These are phyloP conservation scores for Parnassius smintheus DNA, from an alignment of 2,888 invertebrate genomes.

Conservation along the genomic window DNA sequence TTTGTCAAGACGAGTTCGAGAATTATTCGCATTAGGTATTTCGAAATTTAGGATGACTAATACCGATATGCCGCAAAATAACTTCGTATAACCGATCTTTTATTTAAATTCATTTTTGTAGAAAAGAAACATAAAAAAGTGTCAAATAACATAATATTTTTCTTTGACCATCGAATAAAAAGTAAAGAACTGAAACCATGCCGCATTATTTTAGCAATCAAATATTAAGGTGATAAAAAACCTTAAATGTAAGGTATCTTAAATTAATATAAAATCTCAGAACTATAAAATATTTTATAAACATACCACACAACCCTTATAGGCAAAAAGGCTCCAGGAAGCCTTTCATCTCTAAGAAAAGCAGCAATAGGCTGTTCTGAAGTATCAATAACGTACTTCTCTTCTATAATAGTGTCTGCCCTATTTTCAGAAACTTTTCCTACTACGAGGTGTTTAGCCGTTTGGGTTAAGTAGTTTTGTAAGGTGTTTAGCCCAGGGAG, in stretches of 20 bases:
- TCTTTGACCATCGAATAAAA: no score
- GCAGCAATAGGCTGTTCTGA: constrained; percentile 99
- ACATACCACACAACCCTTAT: constrained; percentile 16
- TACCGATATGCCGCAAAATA: background rate
- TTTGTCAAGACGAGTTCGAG: constrained; percentile 22
- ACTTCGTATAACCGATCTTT: no score
- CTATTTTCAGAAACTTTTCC: constrained; percentile 93
- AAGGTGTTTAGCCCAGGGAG: no score
- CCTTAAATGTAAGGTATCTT: background rate
- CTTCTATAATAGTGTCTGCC: constrained; percentile 91
- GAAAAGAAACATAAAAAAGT: no score
- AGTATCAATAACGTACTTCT: constrained; percentile 99
- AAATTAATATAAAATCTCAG: background rate
- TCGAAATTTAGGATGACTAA: constrained; percentile 14
- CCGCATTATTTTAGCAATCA: no score
- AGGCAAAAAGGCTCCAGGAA: constrained; percentile 91
- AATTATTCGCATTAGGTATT: constrained; percentile 30
- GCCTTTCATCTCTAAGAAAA: constrained; percentile 98
- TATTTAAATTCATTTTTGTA: no score
- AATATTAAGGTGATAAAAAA: no score
- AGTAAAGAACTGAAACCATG: no score
- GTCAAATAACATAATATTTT: no score
- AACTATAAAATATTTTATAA: no score
- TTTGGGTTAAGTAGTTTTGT: no score
- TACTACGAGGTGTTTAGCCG: constrained; percentile 73